A percentile compares a stretch with the other conserved stretches of the same genome.
Conservation (phyloP, 2,888 invertebrate genomes). For the Colletes collaris region DNA sequence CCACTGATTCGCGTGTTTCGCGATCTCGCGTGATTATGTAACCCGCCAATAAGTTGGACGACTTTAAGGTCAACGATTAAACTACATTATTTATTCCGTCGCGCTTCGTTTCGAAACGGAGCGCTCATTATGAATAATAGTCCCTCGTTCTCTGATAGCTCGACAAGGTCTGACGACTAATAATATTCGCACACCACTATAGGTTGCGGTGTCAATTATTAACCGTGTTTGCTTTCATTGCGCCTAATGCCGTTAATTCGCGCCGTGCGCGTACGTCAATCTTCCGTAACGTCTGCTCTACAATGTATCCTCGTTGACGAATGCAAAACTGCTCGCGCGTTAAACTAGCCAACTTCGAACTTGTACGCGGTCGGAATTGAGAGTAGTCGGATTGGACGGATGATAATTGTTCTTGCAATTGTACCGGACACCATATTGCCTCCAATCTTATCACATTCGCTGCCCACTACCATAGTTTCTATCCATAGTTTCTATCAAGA, state of each 20-base stretch:
- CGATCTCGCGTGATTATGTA: conserved; percentile 29
- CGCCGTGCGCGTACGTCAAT: conserved; percentile 34
- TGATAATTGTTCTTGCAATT: neutral
- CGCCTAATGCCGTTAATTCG: conserved; percentile 53
- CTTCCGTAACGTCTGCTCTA: conserved; percentile 14
- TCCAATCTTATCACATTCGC: no score
- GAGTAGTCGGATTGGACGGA: neutral
- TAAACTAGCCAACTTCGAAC: neutral
- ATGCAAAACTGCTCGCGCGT: conserved; percentile 1
- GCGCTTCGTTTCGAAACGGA: conserved; percentile 7
- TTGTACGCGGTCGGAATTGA: neutral
- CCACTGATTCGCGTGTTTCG: conserved; percentile 9
- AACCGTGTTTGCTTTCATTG: conserved; percentile 53
- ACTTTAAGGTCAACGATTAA: conserved; percentile 40
- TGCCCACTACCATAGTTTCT: no score
- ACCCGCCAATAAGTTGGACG: conserved; percentile 23
- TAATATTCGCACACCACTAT: conserved; percentile 31
- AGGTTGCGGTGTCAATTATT: conserved; percentile 50
- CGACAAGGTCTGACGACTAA: conserved; percentile 11
- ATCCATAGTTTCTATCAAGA: no score
- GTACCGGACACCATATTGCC: no score
- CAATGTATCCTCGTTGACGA: neutral
- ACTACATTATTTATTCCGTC: conserved; percentile 33
- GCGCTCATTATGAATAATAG: conserved; percentile 13
- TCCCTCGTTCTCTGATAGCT: neutral